Evolutionary conservation across 1,140 invertebrate species (phyloP).

Genomic region (Paramacrobiotus metropolitanus): DNA sequence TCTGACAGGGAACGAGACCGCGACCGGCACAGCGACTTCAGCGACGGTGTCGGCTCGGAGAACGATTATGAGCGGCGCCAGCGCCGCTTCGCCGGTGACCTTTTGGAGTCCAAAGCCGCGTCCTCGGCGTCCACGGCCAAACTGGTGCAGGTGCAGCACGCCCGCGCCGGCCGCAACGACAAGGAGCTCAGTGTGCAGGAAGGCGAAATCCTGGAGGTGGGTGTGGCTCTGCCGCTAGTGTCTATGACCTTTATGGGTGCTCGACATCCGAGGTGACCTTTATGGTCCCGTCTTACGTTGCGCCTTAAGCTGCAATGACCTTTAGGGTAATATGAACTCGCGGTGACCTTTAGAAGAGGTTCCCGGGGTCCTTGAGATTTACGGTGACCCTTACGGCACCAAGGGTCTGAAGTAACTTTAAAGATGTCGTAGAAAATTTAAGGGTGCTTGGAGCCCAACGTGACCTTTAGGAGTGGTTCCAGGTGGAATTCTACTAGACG

Average conservation of each 20-base stretch:
- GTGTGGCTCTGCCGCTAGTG: too few relatives aligned
- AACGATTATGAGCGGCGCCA: constrained; percentile 10
- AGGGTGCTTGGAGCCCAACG: too few relatives aligned
- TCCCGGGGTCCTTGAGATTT: too few relatives aligned
- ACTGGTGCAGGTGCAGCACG: constrained; percentile 77
- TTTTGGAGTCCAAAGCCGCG: constrained; percentile 16
- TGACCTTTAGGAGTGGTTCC: too few relatives aligned
- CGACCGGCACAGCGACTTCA: background rate
- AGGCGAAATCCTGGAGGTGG: constrained; percentile 79
- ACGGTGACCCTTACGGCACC: too few relatives aligned
- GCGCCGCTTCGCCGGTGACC: constrained; percentile 18
- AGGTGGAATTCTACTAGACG: too few relatives aligned
- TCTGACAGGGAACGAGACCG: too few relatives aligned
- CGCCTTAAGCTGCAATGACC: constrained; percentile 4
- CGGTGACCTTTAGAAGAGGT: constrained; percentile 17
- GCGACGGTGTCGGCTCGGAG: constrained; percentile 7
- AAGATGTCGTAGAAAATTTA: too few relatives aligned
- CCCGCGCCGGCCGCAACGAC: constrained; percentile 83
- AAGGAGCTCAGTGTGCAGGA: constrained; percentile 86
- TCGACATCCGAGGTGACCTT: too few relatives aligned
- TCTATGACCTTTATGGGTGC: too few relatives aligned
- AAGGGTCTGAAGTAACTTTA: too few relatives aligned
- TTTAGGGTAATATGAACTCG: constrained; percentile 1
- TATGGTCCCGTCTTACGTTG: constrained; percentile 4
- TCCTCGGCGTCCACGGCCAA: too few relatives aligned